Base-by-base conservation (phyloP, 2,113 vertebrate species). In the Aix galericulata region DNA sequence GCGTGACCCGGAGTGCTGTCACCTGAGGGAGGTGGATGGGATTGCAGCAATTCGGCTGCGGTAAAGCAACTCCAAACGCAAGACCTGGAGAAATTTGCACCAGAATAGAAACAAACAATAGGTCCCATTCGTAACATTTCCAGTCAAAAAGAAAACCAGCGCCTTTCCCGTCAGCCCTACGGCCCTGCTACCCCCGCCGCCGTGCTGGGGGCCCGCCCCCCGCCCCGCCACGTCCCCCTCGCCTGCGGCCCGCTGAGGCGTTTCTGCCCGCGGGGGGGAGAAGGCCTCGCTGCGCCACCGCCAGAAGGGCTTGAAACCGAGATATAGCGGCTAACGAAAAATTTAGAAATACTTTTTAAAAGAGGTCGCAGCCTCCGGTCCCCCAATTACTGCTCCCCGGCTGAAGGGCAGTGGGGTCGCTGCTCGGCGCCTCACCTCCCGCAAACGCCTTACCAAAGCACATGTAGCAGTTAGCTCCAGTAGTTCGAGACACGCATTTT, bases 241-340 rank as follows among this genome's bases (percentile, higher is more conserved):
- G 1, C 36, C 2, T 15, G 48, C 13, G 38, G 20, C 31, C 14
- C 1, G 15, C 36, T 14, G n/a, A 29, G 87, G n/a, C 8, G 1
- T 13, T 44, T 48, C 64, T 62, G 50, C 56, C 27, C 14, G 4
- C 2, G 2, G 21, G 5, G 5, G 8, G 16, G 40, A n/a, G 9
- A n/a, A 23, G n/a, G 29, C 32, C 68, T 13, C 58, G 2, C 8
- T 2, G 1, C 1, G 2, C 11, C 17, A 7, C 31, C 31, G 27
- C 1, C 1, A 6, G 17, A 36, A 6, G 8, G 29, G 26, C 36
- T 2, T 4, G 2, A 3, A 2, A 0, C 5, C 22, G 5, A 16
- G 17, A 7, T 3, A 20, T 44, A 48, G 53, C 27, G 1, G 1
- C 8, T n/a, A 5, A 16, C 4, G 13, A n/a, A 26, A 34, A 9